phyloP scores from a whole-genome alignment of 2,797 vertebrate species.

The Falco columbarius region DNA sequence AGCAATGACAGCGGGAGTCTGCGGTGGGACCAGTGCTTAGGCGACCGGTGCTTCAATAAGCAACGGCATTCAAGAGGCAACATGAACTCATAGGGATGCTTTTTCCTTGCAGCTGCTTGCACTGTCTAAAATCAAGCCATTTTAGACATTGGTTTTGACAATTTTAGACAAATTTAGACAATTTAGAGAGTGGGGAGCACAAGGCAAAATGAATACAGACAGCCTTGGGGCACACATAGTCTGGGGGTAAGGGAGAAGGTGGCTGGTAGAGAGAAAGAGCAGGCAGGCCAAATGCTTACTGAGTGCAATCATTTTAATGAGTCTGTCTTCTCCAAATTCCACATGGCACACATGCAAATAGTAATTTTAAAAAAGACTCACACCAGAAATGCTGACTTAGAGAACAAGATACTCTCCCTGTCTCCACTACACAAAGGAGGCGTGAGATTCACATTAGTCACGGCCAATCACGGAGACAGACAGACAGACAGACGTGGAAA shows the following conservation, averaged over 20 bases:
- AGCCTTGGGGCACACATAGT: not conserved
- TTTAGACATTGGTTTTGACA: too few species aligned
- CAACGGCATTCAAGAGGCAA: not conserved
- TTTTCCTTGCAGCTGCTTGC: not conserved
- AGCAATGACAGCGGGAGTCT: not conserved
- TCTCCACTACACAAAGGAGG: not conserved
- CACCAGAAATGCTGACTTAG: not conserved
- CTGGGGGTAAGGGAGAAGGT: not conserved
- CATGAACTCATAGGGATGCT: not conserved
- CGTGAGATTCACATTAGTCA: not conserved
- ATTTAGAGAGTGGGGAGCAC: not conserved
- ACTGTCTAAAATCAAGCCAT: not conserved
- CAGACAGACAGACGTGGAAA: not conserved
- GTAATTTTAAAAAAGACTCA: not conserved
- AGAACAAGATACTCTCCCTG: not conserved
- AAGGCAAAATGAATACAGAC: not conserved
- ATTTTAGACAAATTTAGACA: too few species aligned
- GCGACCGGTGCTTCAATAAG: not conserved
- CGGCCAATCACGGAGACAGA: rapidly evolving
- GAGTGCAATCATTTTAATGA: constrained; percentile 56
- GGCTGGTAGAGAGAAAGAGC: not conserved
- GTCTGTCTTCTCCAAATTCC: constrained; percentile 9
- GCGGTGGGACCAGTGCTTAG: not conserved
- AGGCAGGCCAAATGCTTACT: not conserved
- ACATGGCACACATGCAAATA: not conserved